Base-by-base conservation (phyloP, 53 echinoderm and acorn worm genomes). In the Paelopatides confundens region DNA sequence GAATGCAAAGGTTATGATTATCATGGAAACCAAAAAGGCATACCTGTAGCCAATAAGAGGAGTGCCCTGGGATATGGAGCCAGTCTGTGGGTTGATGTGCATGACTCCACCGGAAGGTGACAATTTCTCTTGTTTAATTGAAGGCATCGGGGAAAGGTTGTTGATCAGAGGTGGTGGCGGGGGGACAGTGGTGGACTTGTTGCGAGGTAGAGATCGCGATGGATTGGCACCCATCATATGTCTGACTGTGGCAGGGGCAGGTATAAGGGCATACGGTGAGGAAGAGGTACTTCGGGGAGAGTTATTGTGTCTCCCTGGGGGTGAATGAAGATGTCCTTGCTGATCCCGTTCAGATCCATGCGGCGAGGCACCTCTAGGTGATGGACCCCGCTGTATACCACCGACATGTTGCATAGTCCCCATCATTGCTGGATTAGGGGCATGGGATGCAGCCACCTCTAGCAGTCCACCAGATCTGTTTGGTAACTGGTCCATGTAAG, bases 31-130 rank as follows among this genome's bases (percentile, higher is more conserved):
- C n/a, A n/a, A n/a, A n/a, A n/a, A n/a, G n/a, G n/a, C n/a, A n/a
- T n/a, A n/a, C 21, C 58, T 79, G 53, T 79, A 79, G 14, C 89
- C 86, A 40, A 93, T 87, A n/a, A n/a, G n/a, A 4, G 98, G 98
- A 23, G 95, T 97, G 0, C 95, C 98, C 88, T 95, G 95, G 30
- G 98, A 94, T 52, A 97, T 97, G 65, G 98, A 97, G 2, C 98
- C 98, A 48, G 54, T 82, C 34, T 63, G 70, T 43, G 66, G 51
- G 1, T 52, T 8, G 5, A 46, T 24, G 48, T 51, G 79, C 29
- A 36, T 74, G 28, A 82, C 86, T 23, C 50, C 87, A 64, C 94
- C 90, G 3, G 94, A 85, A 17, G 96, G 95, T 2, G 96, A 92
- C 3, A 89, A 67, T 54, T 99, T 93, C 86, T 99, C 95, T 13